These are phyloP conservation scores for Laspeyria flexula DNA, from an alignment of 2,888 invertebrate species.

Conservation along the genomic window DNA sequence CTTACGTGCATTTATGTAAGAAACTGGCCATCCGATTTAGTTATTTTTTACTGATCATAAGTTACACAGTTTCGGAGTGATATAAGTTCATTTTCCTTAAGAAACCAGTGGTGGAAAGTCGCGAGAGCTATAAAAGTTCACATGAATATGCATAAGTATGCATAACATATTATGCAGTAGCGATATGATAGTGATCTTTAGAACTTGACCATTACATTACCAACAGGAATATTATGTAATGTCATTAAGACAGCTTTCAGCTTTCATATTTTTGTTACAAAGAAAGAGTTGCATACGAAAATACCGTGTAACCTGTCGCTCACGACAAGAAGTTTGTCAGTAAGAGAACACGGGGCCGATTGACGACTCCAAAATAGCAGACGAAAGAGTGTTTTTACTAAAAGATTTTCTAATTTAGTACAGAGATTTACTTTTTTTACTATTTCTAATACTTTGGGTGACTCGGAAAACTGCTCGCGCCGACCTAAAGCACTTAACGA, in stretches of 20 bases:
- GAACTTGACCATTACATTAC: background rate
- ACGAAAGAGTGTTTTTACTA: slow-evolving; percentile 53
- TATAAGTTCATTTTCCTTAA: too few species aligned
- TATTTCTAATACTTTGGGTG: slow-evolving; percentile 51
- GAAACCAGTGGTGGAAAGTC: too few species aligned
- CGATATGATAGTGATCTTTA: background rate
- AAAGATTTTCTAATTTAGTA: slow-evolving; percentile 73
- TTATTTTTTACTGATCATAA: too few species aligned
- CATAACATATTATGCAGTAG: too few species aligned
- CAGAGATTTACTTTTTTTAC: slow-evolving; percentile 46
- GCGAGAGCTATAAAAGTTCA: too few species aligned
- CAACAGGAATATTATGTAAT: slow-evolving; percentile 2
- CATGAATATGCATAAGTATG: too few species aligned
- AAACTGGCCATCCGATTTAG: too few species aligned
- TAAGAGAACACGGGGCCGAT: slow-evolving; percentile 62
- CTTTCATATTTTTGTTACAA: slow-evolving; percentile 27
- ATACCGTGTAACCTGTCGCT: slow-evolving; percentile 52
- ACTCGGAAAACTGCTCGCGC: slow-evolving; percentile 29
- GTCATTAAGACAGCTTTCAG: background rate
- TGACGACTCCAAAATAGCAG: slow-evolving; percentile 76
- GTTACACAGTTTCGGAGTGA: too few species aligned
- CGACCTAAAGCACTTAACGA: slow-evolving; percentile 30
- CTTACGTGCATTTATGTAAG: too few species aligned
- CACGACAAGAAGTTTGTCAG: slow-evolving; percentile 50
- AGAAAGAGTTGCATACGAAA: slow-evolving; percentile 47